These are phyloP conservation scores for Corydoras maculifer DNA, from an alignment of 2,113 vertebrate genomes.

Conservation along the genomic window DNA sequence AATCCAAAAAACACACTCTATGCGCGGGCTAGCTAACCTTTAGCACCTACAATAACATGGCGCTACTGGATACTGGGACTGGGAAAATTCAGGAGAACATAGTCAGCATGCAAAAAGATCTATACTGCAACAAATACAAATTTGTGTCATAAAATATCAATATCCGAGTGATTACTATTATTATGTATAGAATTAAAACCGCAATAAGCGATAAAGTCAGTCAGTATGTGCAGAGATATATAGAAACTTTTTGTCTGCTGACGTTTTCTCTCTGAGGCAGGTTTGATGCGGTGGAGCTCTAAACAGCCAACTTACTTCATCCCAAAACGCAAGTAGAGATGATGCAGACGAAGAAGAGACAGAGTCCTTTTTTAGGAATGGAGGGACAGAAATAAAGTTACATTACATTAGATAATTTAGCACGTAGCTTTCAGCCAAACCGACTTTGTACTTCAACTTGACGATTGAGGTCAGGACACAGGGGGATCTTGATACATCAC, in stretches of 20 bases:
- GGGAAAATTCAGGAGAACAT: conserved; percentile 19
- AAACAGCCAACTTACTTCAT: conserved; percentile 67
- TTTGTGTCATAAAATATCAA: no score
- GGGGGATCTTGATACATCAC: no score
- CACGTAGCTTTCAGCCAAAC: no score
- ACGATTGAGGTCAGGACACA: no score
- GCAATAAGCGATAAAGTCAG: no score
- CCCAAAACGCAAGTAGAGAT: conserved; percentile 73
- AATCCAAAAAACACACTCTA: conserved; percentile 12
- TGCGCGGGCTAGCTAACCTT: conserved; percentile 11
- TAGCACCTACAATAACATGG: conserved; percentile 32
- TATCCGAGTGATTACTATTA: no score
- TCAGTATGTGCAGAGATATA: neutral
- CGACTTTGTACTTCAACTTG: no score
- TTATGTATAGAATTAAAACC: no score
- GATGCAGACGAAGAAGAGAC: conserved; percentile 68
- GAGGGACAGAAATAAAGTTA: conserved; percentile 55
- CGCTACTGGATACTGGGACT: conserved; percentile 4
- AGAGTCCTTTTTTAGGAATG: conserved; percentile 61
- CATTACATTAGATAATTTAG: no score
- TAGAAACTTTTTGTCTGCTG: conserved; percentile 35
- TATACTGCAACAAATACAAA: neutral
- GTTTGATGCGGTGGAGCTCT: conserved; percentile 30
- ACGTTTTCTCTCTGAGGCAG: conserved; percentile 22
- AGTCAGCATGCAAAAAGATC: conserved; percentile 40